Evolutionary conservation across 2,113 vertebrate species (phyloP).

Genomic region (Thunnus thynnus): DNA sequence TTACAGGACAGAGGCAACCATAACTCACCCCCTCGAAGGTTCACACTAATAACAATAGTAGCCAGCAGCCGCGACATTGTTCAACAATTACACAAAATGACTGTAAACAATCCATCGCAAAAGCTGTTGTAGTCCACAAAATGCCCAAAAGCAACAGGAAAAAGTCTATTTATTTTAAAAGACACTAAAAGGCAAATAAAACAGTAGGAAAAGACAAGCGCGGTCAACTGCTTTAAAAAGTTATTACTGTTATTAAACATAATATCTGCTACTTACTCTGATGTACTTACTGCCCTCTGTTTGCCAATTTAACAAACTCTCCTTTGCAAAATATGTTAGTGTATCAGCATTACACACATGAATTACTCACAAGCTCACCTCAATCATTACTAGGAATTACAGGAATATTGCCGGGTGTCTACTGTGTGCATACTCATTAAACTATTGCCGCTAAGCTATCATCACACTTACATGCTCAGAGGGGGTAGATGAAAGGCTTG

Average conservation of each 20-base stretch:
- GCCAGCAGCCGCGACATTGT: constrained; percentile 41
- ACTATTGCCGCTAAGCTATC: constrained; percentile 38
- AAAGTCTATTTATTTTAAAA: background rate
- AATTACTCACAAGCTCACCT: constrained; percentile 48
- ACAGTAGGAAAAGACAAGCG: constrained; percentile 1
- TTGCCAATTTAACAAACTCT: constrained; percentile 36
- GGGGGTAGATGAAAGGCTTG: constrained; percentile 28
- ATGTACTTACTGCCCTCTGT: constrained; percentile 1
- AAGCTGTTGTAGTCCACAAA: constrained; percentile 37
- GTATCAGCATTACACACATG: constrained; percentile 41
- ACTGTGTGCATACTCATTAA: constrained; percentile 46
- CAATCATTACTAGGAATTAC: constrained; percentile 53
- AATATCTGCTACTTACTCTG: constrained; percentile 27
- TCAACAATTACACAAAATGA: constrained; percentile 36
- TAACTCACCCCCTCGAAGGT: constrained; percentile 45
- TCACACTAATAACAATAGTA: constrained; percentile 43
- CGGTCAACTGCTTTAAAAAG: background rate
- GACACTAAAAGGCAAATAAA: background rate
- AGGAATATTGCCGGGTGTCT: constrained; percentile 43
- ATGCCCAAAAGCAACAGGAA: background rate
- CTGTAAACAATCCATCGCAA: constrained; percentile 38
- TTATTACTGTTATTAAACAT: constrained; percentile 23
- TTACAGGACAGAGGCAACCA: constrained; percentile 67
- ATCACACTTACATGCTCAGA: constrained; percentile 47
- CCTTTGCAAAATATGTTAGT: constrained; percentile 22